Percentiles rank a stretch among this genome's conserved stretches.
phyloP scores from a whole-genome alignment of 2,888 invertebrate genomes.

The Pristionchus exspectatus region DNA sequence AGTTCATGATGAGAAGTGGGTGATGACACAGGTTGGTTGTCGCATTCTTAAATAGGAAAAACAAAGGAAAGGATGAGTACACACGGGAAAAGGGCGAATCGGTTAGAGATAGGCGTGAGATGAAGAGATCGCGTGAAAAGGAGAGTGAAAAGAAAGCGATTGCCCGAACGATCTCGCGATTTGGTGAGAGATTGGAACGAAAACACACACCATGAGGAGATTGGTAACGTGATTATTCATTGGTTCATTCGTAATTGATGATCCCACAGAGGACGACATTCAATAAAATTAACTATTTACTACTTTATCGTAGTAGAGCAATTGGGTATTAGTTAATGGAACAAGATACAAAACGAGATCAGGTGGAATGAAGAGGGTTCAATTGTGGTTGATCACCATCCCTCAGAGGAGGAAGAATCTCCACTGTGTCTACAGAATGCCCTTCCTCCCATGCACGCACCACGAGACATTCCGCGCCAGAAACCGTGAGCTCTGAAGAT shows the following conservation, averaged over 20 bases:
- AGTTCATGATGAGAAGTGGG: background rate
- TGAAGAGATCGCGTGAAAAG: background rate
- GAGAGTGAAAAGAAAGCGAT: too few relatives aligned
- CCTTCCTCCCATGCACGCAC: background rate
- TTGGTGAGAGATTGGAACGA: too few relatives aligned
- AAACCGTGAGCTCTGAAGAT: background rate
- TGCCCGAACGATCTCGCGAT: too few relatives aligned
- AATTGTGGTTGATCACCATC: background rate
- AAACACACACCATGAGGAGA: too few relatives aligned
- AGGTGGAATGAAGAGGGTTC: background rate
- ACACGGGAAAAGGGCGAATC: background rate
- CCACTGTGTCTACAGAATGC: background rate
- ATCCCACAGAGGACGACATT: too few relatives aligned
- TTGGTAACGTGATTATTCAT: too few relatives aligned
- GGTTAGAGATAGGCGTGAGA: background rate
- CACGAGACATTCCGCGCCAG: background rate
- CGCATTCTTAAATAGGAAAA: background rate
- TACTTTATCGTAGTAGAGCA: too few relatives aligned
- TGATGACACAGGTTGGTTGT: background rate
- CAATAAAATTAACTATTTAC: too few relatives aligned
- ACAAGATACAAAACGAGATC: too few relatives aligned
- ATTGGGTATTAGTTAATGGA: too few relatives aligned
- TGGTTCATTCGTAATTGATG: too few relatives aligned
- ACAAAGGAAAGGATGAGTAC: too few relatives aligned
- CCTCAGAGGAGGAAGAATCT: background rate